Evolutionary conservation across 2,797 vertebrate genomes (phyloP).

Genomic region (Cetoscarus ocellatus): DNA sequence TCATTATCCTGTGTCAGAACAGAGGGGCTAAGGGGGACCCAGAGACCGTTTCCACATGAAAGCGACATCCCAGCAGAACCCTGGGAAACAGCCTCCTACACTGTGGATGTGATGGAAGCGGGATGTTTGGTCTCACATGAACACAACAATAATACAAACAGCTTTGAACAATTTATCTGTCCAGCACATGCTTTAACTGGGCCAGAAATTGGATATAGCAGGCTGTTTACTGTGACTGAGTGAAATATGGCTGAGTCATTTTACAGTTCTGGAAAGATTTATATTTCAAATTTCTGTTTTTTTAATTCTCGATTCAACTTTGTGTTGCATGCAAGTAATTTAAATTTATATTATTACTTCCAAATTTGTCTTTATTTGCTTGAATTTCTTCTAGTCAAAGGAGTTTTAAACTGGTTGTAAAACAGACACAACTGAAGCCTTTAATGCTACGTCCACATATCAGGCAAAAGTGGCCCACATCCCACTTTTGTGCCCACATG

Average conservation of each 20-base stretch:
- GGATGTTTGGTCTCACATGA: constrained; percentile 63
- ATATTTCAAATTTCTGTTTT: background rate
- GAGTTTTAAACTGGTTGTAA: too few species aligned
- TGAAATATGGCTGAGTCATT: constrained; percentile 7
- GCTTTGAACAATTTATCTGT: constrained; percentile 68
- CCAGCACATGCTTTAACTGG: constrained; percentile 63
- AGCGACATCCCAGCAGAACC: constrained; percentile 70
- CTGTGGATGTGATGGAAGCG: constrained; percentile 57
- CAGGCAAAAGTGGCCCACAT: too few species aligned
- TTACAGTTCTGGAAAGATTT: background rate
- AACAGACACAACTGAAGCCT: too few species aligned
- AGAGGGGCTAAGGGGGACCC: constrained; percentile 70
- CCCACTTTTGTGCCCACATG: too few species aligned
- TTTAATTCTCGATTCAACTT: background rate
- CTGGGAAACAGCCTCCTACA: constrained; percentile 66
- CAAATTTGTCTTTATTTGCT: background rate
- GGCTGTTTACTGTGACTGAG: constrained; percentile 31
- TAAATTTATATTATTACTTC: too few species aligned
- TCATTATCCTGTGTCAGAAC: constrained; percentile 80
- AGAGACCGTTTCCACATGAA: constrained; percentile 79
- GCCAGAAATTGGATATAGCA: constrained; percentile 39
- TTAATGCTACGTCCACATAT: too few species aligned
- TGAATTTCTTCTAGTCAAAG: background rate
- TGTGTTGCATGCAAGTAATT: too few species aligned
- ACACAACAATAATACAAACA: constrained; percentile 73